These are phyloP conservation scores for Cebidichthys violaceus DNA, from an alignment of 2,113 vertebrate species.

Conservation along the genomic window DNA sequence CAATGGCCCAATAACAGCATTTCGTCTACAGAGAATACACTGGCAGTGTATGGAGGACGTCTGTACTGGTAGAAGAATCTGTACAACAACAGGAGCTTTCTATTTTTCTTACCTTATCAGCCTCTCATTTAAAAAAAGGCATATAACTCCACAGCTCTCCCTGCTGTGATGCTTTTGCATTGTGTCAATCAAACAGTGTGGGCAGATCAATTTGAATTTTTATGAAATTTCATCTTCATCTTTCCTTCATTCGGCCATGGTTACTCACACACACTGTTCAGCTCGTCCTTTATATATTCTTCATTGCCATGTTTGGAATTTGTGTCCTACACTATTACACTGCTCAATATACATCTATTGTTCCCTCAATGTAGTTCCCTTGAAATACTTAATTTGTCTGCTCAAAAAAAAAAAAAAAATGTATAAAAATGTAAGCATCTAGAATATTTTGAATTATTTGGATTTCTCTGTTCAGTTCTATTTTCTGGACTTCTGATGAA, in stretches of 20 bases:
- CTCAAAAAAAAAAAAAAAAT: neutral
- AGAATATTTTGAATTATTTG: neutral
- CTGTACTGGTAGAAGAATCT: neutral
- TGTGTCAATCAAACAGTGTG: neutral
- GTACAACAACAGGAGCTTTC: neutral
- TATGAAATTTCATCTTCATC: neutral
- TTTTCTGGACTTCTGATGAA: neutral
- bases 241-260: neutral
- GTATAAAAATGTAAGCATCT: neutral
- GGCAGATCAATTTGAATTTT: no score
- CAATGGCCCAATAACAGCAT: constrained; percentile 66
- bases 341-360: no score
- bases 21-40: constrained; percentile 55
- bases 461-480: neutral
- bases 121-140: neutral
- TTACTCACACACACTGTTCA: neutral
- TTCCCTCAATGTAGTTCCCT: neutral
- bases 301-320: no score
- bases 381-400: neutral
- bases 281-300: neutral
- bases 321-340: no score
- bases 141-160: no score
- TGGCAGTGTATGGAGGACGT: neutral
- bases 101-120: neutral
- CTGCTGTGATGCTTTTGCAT: neutral